These are phyloP conservation scores for Diplazon laetatorius DNA, from an alignment of 2,888 invertebrate genomes.

Conservation along the genomic window DNA sequence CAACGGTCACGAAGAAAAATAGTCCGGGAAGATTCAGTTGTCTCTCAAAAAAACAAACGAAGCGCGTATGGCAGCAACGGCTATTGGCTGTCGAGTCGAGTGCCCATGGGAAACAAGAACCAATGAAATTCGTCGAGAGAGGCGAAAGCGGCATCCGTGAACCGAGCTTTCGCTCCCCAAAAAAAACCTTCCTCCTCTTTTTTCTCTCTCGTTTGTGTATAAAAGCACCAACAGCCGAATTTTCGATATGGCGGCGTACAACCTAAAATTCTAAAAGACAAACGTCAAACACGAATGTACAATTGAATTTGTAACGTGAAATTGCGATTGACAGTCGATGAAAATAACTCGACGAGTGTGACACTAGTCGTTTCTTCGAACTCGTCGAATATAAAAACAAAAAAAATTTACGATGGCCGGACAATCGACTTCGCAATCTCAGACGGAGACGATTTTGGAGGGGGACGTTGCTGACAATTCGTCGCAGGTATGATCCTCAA, in stretches of 20 bases:
- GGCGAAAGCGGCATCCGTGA: background rate
- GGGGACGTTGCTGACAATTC: conserved; percentile 75
- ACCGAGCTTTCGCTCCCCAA: background rate
- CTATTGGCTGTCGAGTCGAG: no score
- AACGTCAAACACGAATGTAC: background rate
- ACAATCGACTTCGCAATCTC: conserved; percentile 77
- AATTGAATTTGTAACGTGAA: conserved; percentile 24
- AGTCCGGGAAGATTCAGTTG: no score
- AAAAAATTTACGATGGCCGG: conserved; percentile 73
- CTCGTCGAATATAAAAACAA: no score
- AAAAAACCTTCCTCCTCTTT: no score
- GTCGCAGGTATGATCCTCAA: conserved; percentile 74
- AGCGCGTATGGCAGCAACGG: no score
- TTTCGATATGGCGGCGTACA: conserved; percentile 45
- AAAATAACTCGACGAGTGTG: background rate
- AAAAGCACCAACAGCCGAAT: conserved; percentile 1
- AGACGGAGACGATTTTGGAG: conserved; percentile 77
- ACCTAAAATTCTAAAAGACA: conserved; percentile 26
- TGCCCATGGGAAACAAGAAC: no score
- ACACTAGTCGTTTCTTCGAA: conserved; percentile 14
- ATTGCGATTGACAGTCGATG: conserved; percentile 35
- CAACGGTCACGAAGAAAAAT: no score
- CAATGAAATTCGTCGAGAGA: no score
- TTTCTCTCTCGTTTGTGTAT: background rate
- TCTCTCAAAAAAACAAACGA: no score